Evolutionary conservation across 1,140 invertebrate genomes (phyloP).

Genomic region (Antheraea mylitta): DNA sequence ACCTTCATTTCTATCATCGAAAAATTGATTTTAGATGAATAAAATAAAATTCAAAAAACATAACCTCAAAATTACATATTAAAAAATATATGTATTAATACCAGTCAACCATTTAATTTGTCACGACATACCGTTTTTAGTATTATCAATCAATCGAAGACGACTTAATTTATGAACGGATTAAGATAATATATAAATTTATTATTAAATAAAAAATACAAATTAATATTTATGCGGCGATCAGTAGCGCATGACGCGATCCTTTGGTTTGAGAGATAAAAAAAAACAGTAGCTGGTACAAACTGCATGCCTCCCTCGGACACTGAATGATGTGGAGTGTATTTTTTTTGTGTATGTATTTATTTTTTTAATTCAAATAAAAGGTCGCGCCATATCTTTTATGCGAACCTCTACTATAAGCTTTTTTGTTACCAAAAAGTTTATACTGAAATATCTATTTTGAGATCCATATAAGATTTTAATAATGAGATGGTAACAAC

Average conservation of each 20-base stretch:
- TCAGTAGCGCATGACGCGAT: conserved; percentile 58
- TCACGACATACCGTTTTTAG: not conserved
- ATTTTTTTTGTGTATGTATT: not conserved
- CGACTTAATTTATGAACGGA: conserved; percentile 47
- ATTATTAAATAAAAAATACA: conserved; percentile 24
- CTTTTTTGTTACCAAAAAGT: too few species aligned
- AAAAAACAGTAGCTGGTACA: conserved; percentile 60
- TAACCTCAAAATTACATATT: too few species aligned
- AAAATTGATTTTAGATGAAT: too few species aligned
- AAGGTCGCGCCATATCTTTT: too few species aligned
- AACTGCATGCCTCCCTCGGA: conserved; percentile 51
- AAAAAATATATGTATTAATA: not conserved
- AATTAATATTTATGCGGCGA: conserved; percentile 60
- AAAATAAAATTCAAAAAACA: too few species aligned
- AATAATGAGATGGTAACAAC: too few species aligned
- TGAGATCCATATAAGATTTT: too few species aligned
- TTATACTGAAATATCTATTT: too few species aligned
- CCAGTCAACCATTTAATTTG: not conserved
- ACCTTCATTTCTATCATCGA: too few species aligned
- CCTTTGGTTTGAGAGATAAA: conserved; percentile 29
- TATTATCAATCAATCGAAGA: conserved; percentile 11
- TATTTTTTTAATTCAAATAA: too few species aligned
- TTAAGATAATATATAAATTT: conserved; percentile 54
- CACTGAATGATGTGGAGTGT: conserved; percentile 61
- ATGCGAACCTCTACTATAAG: too few species aligned